A percentile compares a stretch with the other conserved stretches of the same genome.
Evolutionary conservation across 2,797 vertebrate genomes (phyloP).

Genomic region (Anguilla pacifica): DNA sequence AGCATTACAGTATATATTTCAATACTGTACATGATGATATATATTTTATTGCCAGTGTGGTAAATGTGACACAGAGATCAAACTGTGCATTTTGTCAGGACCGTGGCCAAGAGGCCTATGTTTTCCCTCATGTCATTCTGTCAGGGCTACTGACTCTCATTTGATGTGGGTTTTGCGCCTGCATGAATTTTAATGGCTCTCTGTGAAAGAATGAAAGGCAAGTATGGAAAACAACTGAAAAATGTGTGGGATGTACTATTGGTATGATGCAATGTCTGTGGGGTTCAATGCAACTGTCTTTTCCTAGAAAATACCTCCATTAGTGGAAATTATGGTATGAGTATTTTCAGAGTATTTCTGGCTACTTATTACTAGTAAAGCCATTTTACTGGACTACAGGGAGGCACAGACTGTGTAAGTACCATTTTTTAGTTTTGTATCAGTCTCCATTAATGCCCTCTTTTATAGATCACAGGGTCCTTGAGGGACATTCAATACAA

Average conservation of each 20-base stretch:
- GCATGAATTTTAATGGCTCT: not conserved
- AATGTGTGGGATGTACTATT: not conserved
- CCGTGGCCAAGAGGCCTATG: not conserved
- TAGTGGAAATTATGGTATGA: not conserved
- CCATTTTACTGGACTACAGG: not conserved
- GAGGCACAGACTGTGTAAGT: not conserved
- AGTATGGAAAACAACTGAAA: not conserved
- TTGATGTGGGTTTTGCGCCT: not conserved
- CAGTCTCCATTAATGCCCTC: not conserved
- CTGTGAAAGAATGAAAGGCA: not conserved
- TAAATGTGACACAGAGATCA: too few species aligned
- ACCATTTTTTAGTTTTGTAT: not conserved
- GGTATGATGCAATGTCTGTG: not conserved
- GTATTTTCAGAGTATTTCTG: not conserved
- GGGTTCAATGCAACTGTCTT: not conserved
- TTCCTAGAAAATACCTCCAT: not conserved
- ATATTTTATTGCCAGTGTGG: too few species aligned
- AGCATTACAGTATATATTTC: too few species aligned
- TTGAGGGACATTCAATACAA: not conserved
- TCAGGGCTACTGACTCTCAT: not conserved
- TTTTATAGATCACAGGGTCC: not conserved
- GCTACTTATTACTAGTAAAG: not conserved
- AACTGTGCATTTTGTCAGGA: too few species aligned
- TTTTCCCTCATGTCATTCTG: not conserved
- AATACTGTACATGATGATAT: too few species aligned